Evolutionary conservation across 53 echinoderm and acorn worm species (phyloP), one percentile per base, ranked within the genome.

Genomic region (Actinopyga echinites): DNA sequence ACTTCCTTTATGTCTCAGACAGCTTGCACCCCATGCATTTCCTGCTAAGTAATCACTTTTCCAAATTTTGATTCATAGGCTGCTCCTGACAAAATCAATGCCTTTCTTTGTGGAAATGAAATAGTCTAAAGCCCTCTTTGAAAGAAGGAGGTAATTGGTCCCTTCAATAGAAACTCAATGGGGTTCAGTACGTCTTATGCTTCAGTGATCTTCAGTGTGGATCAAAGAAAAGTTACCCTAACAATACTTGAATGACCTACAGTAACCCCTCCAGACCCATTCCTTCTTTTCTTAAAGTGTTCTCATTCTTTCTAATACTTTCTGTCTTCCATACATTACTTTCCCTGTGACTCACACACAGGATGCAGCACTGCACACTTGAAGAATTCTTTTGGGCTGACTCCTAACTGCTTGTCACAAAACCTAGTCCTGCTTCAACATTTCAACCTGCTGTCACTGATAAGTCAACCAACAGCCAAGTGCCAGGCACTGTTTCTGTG

Each of bases 181-280:
- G 77, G 77, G 77, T 55, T 21, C n/a, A n/a, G n/a, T n/a, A n/a
- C 53, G 31, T 56, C 56, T 77, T 55, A 55, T 22, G 77, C 77
- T 77, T 32, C 31, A 56, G 55, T 77, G 77, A 56, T 52, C 77
- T 32, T 56, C 77, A 44, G 24, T 71, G n/a, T 69, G 42, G 44
- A 40, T 69, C n/a, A 25, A 71, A 71, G 34, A 68, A 33, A 17
- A 34, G 24, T 44, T 19, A 40, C 31, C 23, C 20, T 36, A 15
- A 49, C 13, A 49, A 49, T 49, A 15, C 49, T 42, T 24, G 24
- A 26, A 71, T 71, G 71, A 71, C 71, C 71, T 20, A 28, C 22
- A 71, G 71, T 71, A 71, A 71, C 71, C 71, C 71, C 42, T 36
- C 65, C 9, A 65, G 65, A 32, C 65, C 30, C 1, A 65, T 7